Evolutionary conservation across 2,888 invertebrate species (phyloP).

Genomic region (Anticlea derivata): DNA sequence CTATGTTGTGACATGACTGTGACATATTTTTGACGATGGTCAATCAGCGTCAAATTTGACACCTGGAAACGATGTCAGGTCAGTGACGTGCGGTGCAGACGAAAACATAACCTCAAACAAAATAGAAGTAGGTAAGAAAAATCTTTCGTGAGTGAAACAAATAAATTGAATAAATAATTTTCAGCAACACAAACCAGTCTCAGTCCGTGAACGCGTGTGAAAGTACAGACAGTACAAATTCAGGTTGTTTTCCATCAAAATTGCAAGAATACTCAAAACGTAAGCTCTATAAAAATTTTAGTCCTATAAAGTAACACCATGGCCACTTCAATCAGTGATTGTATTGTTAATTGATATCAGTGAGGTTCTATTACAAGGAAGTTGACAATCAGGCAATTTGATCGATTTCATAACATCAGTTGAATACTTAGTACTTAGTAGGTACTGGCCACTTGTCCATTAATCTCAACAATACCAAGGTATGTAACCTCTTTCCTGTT

Average conservation of each 20-base stretch:
- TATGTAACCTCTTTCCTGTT: slow-evolving; percentile 5
- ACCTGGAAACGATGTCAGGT: neutral
- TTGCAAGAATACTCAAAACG: slow-evolving; percentile 5
- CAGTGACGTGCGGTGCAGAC: neutral
- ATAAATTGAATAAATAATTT: neutral
- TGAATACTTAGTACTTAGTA: neutral
- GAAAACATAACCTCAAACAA: slow-evolving; percentile 15
- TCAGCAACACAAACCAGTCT: slow-evolving; percentile 4
- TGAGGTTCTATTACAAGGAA: slow-evolving; percentile 19
- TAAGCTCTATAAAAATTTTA: too few species aligned
- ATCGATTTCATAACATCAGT: slow-evolving; percentile 15
- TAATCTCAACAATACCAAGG: slow-evolving; percentile 6
- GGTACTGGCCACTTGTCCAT: neutral
- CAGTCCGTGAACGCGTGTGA: slow-evolving; percentile 1
- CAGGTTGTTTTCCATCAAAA: neutral
- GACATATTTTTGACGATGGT: slow-evolving; percentile 1
- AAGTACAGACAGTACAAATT: neutral
- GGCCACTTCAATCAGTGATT: neutral
- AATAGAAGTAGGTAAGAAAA: neutral
- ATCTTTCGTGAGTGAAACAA: neutral
- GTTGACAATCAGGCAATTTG: slow-evolving; percentile 17
- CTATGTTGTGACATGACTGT: neutral
- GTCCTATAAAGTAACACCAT: too few species aligned
- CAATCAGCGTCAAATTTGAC: slow-evolving; percentile 10
- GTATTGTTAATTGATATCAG: neutral